phyloP scores from a whole-genome alignment of 2,113 vertebrate genomes.

The Erpornis zantholeuca region DNA sequence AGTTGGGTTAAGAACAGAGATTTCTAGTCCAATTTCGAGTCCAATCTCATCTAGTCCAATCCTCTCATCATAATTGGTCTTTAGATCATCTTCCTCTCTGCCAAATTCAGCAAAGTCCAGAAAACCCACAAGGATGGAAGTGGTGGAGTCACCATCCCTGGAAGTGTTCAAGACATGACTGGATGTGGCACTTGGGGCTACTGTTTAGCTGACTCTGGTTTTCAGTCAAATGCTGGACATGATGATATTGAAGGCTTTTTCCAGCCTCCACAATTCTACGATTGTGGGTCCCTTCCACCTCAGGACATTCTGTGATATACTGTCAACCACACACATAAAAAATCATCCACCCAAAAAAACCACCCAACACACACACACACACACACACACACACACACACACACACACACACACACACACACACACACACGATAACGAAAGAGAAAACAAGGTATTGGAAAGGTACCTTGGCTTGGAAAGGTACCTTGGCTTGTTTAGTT shows the following conservation, averaged over 20 bases:
- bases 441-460: background rate
- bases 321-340: background rate
- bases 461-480: background rate
- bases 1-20: background rate
- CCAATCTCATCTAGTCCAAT: background rate
- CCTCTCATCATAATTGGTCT: background rate
- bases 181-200: background rate
- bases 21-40: no score
- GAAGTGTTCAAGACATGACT: background rate
- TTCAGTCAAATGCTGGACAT: background rate
- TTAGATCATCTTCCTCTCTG: background rate
- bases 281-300: background rate
- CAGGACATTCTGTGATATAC: background rate
- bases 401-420: no score
- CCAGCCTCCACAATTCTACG: background rate
- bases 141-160: background rate
- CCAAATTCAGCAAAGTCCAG: background rate
- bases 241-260: background rate
- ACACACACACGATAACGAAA: background rate
- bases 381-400: accelerated
- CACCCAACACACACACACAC: no score
- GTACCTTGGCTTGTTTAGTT: background rate
- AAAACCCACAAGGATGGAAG: background rate
- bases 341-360: background rate
- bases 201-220: background rate